Conservation (phyloP, 2,888 invertebrate genomes). For the Drosophila siamana region DNA sequence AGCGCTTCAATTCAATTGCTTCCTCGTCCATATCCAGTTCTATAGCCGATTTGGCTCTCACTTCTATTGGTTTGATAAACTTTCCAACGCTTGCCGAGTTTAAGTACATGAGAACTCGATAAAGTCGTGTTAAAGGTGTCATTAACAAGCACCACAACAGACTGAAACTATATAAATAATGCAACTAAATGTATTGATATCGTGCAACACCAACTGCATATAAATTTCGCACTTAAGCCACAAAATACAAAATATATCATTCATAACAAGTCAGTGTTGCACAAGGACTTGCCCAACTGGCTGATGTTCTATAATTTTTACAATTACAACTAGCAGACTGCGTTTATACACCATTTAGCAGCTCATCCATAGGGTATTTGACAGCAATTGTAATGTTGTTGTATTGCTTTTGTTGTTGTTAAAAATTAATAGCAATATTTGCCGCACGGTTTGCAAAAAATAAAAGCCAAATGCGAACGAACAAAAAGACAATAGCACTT, state of each 20-base stretch:
- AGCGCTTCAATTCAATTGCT: slow-evolving; percentile 30
- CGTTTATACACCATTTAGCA: no score
- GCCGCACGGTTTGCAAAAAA: slow-evolving; percentile 19
- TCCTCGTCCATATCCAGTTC: slow-evolving; percentile 13
- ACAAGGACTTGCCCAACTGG: not conserved
- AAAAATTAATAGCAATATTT: slow-evolving; percentile 71
- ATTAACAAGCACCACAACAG: slow-evolving; percentile 8
- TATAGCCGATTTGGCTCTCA: not conserved
- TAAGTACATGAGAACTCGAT: not conserved
- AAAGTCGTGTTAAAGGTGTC: not conserved
- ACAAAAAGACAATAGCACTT: slow-evolving; percentile 35
- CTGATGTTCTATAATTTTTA: not conserved
- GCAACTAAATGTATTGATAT: slow-evolving; percentile 9
- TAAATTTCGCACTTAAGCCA: slow-evolving; percentile 68
- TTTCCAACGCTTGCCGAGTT: not conserved
- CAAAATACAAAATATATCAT: slow-evolving; percentile 51
- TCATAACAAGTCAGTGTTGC: slow-evolving; percentile 33
- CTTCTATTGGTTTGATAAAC: not conserved
- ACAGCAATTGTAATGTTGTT: not conserved
- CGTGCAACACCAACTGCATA: slow-evolving; percentile 24
- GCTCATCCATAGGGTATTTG: not conserved
- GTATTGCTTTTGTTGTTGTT: slow-evolving; percentile 27
- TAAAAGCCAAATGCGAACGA: slow-evolving; percentile 42
- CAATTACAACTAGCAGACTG: no score
- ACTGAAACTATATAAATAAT: slow-evolving; percentile 14